Evolutionary conservation across 1,140 invertebrate genomes (phyloP).

Genomic region (Aphelinus certus): DNA sequence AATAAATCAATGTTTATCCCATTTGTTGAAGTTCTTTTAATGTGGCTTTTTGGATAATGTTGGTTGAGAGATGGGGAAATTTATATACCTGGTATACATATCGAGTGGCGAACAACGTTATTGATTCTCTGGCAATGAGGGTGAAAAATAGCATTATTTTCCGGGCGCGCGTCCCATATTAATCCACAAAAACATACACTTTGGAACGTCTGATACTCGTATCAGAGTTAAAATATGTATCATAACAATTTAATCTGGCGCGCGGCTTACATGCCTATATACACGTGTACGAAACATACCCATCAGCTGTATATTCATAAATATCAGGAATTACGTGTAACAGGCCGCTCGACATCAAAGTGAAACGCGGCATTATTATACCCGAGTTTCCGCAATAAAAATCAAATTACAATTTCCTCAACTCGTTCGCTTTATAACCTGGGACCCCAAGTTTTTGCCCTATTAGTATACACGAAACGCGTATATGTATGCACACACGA

Average conservation of each 20-base stretch:
- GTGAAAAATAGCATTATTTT: too few relatives aligned
- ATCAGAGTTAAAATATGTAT: not conserved
- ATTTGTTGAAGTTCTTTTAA: too few relatives aligned
- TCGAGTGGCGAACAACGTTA: too few relatives aligned
- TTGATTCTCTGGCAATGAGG: too few relatives aligned
- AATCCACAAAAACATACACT: too few relatives aligned
- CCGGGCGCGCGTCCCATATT: too few relatives aligned
- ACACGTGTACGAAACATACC: slow-evolving; percentile 4
- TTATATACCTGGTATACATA: too few relatives aligned
- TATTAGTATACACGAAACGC: not conserved
- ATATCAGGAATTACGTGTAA: slow-evolving; percentile 10
- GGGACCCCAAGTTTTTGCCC: not conserved
- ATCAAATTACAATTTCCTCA: slow-evolving; percentile 36
- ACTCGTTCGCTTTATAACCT: slow-evolving; percentile 18
- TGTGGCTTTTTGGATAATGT: too few relatives aligned
- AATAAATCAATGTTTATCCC: too few relatives aligned
- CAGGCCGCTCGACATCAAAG: slow-evolving; percentile 1
- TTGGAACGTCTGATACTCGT: too few relatives aligned
- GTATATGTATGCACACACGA: not conserved
- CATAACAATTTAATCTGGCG: slow-evolving; percentile 5
- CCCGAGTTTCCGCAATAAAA: slow-evolving; percentile 28
- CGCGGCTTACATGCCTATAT: not conserved
- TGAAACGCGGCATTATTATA: slow-evolving; percentile 11
- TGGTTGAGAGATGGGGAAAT: too few relatives aligned
- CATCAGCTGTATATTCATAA: slow-evolving; percentile 21